phyloP scores from a whole-genome alignment of 2,797 vertebrate species.

The Momotus momota region DNA sequence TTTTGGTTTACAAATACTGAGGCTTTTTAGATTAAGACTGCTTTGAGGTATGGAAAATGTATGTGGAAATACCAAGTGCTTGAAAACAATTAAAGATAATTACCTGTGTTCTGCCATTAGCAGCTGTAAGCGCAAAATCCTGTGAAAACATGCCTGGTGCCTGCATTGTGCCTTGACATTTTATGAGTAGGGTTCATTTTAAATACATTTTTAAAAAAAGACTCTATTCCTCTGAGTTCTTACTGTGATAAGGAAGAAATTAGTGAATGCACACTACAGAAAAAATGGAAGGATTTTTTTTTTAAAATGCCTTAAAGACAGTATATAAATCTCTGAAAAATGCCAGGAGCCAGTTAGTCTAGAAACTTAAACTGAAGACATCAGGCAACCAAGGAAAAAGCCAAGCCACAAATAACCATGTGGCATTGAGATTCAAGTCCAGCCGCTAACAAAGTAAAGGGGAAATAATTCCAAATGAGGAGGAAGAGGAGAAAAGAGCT shows the following conservation, averaged over 20 bases:
- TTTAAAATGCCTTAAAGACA: not conserved
- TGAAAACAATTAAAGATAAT: conserved; percentile 34
- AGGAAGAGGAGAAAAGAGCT: conserved; percentile 63
- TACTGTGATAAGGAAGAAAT: conserved; percentile 13
- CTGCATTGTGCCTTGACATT: not conserved
- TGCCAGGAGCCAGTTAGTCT: conserved; percentile 67
- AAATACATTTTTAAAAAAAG: not conserved
- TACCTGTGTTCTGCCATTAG: conserved; percentile 13
- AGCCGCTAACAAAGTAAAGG: conserved; percentile 39
- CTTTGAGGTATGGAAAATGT: conserved; percentile 2
- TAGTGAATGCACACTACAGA: not conserved
- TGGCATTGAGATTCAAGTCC: conserved; percentile 53
- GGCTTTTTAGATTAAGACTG: not conserved
- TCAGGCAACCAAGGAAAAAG: conserved; percentile 21
- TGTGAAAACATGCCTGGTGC: conserved; percentile 28
- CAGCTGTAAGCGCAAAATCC: not conserved
- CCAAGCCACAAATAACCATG: conserved; percentile 67
- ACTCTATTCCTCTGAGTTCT: not conserved
- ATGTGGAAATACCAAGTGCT: not conserved
- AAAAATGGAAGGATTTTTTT: not conserved
- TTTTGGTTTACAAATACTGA: not conserved
- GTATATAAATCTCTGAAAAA: conserved; percentile 48
- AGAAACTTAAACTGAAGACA: conserved; percentile 41
- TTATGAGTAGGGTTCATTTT: not conserved
- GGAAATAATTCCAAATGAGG: conserved; percentile 32